Conservation (phyloP, 2,888 invertebrate species). For the Orchesella flavescens region DNA sequence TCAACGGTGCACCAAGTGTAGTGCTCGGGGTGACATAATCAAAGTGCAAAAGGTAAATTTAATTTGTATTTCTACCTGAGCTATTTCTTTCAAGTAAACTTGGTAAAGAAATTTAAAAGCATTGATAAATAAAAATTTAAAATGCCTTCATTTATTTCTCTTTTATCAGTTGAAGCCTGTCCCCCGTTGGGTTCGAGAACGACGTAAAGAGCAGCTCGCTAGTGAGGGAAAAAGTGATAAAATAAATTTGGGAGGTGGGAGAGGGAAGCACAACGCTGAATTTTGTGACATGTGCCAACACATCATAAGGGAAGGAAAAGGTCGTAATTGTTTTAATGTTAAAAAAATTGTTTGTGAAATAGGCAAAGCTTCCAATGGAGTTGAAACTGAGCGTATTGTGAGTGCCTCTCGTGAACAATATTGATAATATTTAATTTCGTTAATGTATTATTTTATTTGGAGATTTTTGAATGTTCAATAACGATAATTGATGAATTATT, state of each 20-base stretch:
- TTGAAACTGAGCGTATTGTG: not conserved
- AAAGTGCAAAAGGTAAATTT: slow-evolving; percentile 8
- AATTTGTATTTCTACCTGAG: too few relatives aligned
- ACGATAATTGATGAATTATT: too few relatives aligned
- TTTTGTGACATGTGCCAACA: slow-evolving; percentile 46
- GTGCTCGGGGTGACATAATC: slow-evolving; percentile 2
- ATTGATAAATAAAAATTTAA: too few relatives aligned
- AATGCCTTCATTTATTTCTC: too few relatives aligned
- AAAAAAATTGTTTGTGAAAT: not conserved
- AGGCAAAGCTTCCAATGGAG: not conserved
- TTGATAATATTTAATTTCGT: not conserved
- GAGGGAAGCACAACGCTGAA: slow-evolving; percentile 4
- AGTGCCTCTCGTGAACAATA: not conserved
- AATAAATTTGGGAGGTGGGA: not conserved
- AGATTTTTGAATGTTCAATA: too few relatives aligned
- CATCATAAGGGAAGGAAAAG: slow-evolving; percentile 14
- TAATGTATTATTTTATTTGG: slow-evolving; percentile 73
- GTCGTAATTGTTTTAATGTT: not conserved
- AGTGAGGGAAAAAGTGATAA: not conserved
- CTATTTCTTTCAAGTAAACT: too few relatives aligned
- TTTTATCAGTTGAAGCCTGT: slow-evolving; percentile 20
- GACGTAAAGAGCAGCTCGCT: too few relatives aligned
- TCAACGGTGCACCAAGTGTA: not conserved
- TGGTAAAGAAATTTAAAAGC: too few relatives aligned
- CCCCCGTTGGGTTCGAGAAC: not conserved